Conservation (phyloP, 2,113 vertebrate species). For the Chaenocephalus aceratus region DNA sequence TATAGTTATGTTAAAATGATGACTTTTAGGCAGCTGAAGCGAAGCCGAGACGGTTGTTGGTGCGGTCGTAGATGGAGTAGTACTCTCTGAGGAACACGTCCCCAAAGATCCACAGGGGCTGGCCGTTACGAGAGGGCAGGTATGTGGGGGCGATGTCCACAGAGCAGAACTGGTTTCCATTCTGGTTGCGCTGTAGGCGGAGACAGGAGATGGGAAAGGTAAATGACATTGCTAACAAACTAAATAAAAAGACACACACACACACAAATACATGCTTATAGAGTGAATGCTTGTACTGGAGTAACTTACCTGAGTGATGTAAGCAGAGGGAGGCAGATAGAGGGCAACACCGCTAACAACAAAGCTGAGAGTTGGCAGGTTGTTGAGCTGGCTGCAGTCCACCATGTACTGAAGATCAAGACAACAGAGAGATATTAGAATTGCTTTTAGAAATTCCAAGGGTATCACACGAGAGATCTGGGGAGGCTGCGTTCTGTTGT, state of each 20-base stretch:
- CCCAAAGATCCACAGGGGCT: conserved; percentile 80
- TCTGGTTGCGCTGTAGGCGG: conserved; percentile 34
- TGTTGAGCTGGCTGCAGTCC: conserved; percentile 64
- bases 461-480: too few relatives aligned
- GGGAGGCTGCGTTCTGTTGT: too few relatives aligned
- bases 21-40: conserved; percentile 65
- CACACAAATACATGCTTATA: not conserved
- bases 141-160: conserved; percentile 76
- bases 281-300: not conserved
- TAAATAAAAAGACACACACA: not conserved
- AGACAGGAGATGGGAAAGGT: not conserved
- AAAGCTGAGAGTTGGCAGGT: conserved; percentile 77
- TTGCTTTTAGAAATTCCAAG: too few relatives aligned
- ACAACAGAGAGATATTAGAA: not conserved
- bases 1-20: not conserved
- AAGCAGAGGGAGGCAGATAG: conserved; percentile 74
- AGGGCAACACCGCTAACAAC: conserved; percentile 63
- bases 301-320: conserved; percentile 58
- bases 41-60: conserved; percentile 78
- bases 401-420: conserved; percentile 70
- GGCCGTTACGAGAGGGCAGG: conserved; percentile 70
- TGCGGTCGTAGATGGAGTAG: conserved; percentile 77
- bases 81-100: conserved; percentile 82
- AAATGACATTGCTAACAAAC: not conserved
- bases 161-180: conserved; percentile 61